Percentiles rank a stretch among this genome's conserved stretches.
phyloP scores from a whole-genome alignment of 2,888 invertebrate genomes.

The Cantharis rufa region DNA sequence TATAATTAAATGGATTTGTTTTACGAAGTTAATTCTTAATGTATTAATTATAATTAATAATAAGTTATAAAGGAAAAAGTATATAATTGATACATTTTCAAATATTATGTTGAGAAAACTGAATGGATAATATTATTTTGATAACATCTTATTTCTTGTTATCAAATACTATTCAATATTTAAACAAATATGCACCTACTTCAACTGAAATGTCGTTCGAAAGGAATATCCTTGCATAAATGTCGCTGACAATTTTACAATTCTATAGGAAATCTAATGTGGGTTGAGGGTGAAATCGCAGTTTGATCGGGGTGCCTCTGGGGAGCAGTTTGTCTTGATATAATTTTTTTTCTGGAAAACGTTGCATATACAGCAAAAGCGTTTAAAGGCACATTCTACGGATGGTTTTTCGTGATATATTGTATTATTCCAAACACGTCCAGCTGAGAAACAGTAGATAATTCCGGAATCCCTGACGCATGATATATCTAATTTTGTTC shows the following conservation, averaged over 20 bases:
- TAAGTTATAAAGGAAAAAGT: too few species aligned
- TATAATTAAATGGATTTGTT: too few species aligned
- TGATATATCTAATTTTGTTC: constrained; percentile 21
- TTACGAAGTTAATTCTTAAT: too few species aligned
- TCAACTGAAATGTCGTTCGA: constrained; percentile 1
- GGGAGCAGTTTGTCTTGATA: constrained; percentile 13
- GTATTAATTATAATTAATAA: too few species aligned
- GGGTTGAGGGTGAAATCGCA: constrained; percentile 12
- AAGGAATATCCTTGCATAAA: not conserved
- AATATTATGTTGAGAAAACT: too few species aligned
- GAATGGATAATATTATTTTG: too few species aligned
- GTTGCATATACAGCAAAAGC: constrained; percentile 3
- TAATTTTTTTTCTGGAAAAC: constrained; percentile 13
- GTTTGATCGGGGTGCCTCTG: constrained; percentile 9
- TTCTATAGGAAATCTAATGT: constrained; percentile 11
- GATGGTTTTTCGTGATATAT: constrained; percentile 12
- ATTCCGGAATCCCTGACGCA: constrained; percentile 22
- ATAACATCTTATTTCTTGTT: not conserved
- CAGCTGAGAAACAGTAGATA: constrained; percentile 20
- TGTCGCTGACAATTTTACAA: constrained; percentile 14
- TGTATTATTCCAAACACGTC: constrained; percentile 16
- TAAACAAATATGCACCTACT: not conserved
- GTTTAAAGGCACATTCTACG: constrained; percentile 12
- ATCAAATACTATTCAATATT: not conserved
- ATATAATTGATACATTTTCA: too few species aligned